Conservation (phyloP, 1,140 invertebrate genomes). For the Plodia interpunctella region DNA sequence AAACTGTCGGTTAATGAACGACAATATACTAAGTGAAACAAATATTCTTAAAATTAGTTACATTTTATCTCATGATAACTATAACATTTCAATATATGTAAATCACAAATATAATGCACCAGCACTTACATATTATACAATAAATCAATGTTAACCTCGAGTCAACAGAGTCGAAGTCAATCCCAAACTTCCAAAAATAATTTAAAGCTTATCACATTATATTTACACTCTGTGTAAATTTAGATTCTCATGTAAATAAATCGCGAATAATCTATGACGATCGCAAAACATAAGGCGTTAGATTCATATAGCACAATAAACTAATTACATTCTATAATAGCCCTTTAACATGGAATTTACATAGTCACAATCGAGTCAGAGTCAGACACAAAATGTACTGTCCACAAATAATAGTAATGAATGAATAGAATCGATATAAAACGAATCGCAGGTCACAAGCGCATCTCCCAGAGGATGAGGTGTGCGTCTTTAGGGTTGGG, state of each 20-base stretch:
- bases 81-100: constrained; percentile 40
- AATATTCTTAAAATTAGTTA: constrained; percentile 7
- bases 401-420: background rate
- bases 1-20: background rate
- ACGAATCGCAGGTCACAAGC: constrained; percentile 80
- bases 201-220: constrained; percentile 70
- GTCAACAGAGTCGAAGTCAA: constrained; percentile 29
- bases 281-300: constrained; percentile 14
- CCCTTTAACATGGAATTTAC: constrained; percentile 35
- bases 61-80: background rate
- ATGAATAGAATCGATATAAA: background rate
- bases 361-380: constrained; percentile 13
- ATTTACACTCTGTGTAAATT: constrained; percentile 47
- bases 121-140: constrained; percentile 40
- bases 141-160: constrained; percentile 44
- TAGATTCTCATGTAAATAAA: constrained; percentile 11
- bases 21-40: constrained; percentile 11
- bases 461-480: constrained; percentile 94
- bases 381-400: background rate
- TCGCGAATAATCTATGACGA: background rate
- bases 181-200: constrained; percentile 62
- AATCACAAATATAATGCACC: constrained; percentile 68
- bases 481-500: constrained; percentile 84
- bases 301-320: constrained; percentile 23
- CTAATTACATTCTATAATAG: constrained; percentile 27